phyloP scores from a whole-genome alignment of 2,888 invertebrate species.

The Sesia bembeciformis region DNA sequence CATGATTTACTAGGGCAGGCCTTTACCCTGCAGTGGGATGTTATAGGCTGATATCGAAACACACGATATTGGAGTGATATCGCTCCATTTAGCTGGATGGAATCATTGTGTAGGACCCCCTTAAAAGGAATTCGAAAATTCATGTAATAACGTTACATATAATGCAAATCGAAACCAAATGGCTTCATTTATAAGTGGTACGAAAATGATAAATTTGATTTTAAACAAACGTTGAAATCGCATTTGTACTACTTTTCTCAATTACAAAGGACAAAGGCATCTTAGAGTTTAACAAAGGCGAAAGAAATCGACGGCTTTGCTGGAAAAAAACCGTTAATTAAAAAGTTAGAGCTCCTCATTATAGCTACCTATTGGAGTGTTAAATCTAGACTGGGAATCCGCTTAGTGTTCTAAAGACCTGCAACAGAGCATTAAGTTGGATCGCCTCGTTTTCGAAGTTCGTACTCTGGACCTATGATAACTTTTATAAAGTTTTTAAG shows the following conservation, averaged over 20 bases:
- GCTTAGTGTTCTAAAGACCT: slow-evolving; percentile 2
- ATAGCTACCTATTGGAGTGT: slow-evolving; percentile 31
- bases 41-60: too few relatives aligned
- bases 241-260: not conserved
- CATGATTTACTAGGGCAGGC: too few relatives aligned
- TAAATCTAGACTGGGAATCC: slow-evolving; percentile 9
- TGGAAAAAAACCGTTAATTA: slow-evolving; percentile 33
- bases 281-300: slow-evolving; percentile 22
- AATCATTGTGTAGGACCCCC: too few relatives aligned
- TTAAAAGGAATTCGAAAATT: too few relatives aligned
- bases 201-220: too few relatives aligned
- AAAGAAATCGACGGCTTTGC: slow-evolving; percentile 24
- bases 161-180: too few relatives aligned
- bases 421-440: not conserved
- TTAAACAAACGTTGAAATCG: too few relatives aligned
- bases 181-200: too few relatives aligned
- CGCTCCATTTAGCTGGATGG: too few relatives aligned
- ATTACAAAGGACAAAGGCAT: slow-evolving; percentile 18
- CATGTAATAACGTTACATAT: too few relatives aligned
- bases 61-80: too few relatives aligned
- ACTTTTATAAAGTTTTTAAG: not conserved
- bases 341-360: slow-evolving; percentile 34
- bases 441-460: not conserved
- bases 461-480: not conserved
- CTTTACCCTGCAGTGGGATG: too few relatives aligned